Base-by-base conservation (phyloP, 2,797 vertebrate species). In the Chloroceryle amazona region DNA sequence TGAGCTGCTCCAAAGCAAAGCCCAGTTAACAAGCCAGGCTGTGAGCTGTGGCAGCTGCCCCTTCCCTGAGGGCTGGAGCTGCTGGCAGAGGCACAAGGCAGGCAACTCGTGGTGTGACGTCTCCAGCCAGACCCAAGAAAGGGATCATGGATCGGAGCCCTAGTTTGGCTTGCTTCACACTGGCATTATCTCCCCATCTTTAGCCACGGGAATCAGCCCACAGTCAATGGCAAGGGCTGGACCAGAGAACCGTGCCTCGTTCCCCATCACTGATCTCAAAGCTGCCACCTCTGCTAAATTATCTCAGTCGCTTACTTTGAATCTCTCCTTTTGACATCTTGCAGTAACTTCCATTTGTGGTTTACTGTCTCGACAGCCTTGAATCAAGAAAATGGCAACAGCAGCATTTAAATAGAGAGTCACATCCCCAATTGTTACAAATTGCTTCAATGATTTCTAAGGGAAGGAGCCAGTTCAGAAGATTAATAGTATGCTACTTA, bases 401-500 rank as follows among this genome's bases (percentile, higher is more conserved):
- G 52, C 66, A 46, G 67, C 55, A 82, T 80, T 92, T 90, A 95
- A 95, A 89, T 39, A 93, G 46, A 67, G 66, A 75, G 42, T 68
- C 51, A 41, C 28, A 60, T 70, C 25, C 70, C 60, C 51, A 28
- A 19, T n/a, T 90, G 75, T 70, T 91, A 82, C 42, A 67, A 92
- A 93, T 73, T 46, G 41, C 74, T 81, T 52, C 58, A 41, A 52
- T 54, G 91, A 90, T 87, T 93, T 95, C 86, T 78, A 94, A 86
- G 39, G 60, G 68, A 95, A 93, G 65, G n/a, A 93, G 72, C 6
- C 46, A 42, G 57, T 93, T 95, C 74, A 71, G 71, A 82, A 76
- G 88, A 90, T 92, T 87, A 95, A 92, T 94, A 93, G 76, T 17
- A 90, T 1, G n/a, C 44, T 89, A 65, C 74, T 90, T 85, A 94